phyloP scores from a whole-genome alignment of 2,888 invertebrate species.

The Liposcelis brunnea region DNA sequence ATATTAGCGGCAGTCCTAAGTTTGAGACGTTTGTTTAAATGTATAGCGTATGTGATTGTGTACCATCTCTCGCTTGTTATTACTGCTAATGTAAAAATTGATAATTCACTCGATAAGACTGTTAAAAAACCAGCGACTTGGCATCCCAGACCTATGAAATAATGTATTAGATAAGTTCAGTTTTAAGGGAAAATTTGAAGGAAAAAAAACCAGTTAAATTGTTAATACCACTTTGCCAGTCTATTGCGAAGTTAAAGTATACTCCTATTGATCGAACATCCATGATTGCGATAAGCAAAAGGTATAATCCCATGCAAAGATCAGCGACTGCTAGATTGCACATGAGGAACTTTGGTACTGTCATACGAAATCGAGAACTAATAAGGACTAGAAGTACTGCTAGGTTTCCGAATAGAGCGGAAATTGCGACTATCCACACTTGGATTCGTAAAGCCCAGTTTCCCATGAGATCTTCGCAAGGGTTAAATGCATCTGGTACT shows the following conservation, averaged over 20 bases:
- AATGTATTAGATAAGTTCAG: conserved; percentile 5
- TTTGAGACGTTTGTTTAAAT: conserved; percentile 40
- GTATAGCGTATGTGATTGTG: conserved; percentile 41
- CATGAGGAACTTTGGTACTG: conserved; percentile 41
- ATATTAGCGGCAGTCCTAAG: conserved; percentile 36
- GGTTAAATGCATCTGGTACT: conserved; percentile 42
- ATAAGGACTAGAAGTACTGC: conserved; percentile 42
- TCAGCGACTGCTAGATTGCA: conserved; percentile 50
- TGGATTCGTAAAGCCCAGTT: conserved; percentile 35
- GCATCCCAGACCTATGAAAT: conserved; percentile 35
- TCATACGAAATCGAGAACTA: conserved; percentile 30
- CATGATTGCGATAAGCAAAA: conserved; percentile 39
- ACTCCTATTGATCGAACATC: conserved; percentile 43
- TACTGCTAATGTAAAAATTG: conserved; percentile 45
- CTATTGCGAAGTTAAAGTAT: conserved; percentile 48
- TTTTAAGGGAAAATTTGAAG: background rate
- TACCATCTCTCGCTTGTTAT: conserved; percentile 44
- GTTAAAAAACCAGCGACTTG: conserved; percentile 45
- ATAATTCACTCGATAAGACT: conserved; percentile 43
- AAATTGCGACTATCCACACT: conserved; percentile 40
- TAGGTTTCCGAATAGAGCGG: conserved; percentile 44
- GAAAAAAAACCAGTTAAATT: background rate
- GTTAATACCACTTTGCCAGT: conserved; percentile 37
- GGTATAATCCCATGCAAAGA: conserved; percentile 45
- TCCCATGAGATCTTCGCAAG: conserved; percentile 47